Evolutionary conservation across 2,797 vertebrate species (phyloP).

Genomic region (Eupleurogrammus muticus): DNA sequence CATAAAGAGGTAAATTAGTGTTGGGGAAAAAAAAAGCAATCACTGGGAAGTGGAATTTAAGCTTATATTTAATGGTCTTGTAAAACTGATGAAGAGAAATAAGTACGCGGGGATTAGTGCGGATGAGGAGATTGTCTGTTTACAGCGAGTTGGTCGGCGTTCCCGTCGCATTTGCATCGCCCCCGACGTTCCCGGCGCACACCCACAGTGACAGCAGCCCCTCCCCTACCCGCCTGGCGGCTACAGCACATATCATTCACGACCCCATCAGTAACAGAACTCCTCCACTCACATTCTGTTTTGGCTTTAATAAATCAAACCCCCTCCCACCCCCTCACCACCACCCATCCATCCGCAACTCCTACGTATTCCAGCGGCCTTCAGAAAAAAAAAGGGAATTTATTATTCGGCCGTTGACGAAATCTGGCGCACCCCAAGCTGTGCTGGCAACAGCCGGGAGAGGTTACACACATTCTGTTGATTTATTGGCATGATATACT

Average conservation of each 20-base stretch:
- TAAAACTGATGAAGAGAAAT: constrained; percentile 46
- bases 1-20: constrained; percentile 27
- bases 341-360: too few species aligned
- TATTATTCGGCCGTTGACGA: constrained; percentile 76
- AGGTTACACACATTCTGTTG: constrained; percentile 74
- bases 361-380: constrained; percentile 72
- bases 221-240: constrained; percentile 49
- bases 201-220: constrained; percentile 68
- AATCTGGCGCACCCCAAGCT: constrained; percentile 69
- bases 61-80: constrained; percentile 17
- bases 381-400: constrained; percentile 62
- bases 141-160: constrained; percentile 31
- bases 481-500: constrained; percentile 77
- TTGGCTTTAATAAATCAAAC: constrained; percentile 76
- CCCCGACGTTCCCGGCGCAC: constrained; percentile 25
- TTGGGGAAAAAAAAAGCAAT: constrained; percentile 26
- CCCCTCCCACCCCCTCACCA: too few species aligned
- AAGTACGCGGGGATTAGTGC: constrained; percentile 53
- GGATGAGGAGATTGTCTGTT: constrained; percentile 45
- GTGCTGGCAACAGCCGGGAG: constrained; percentile 54
- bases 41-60: constrained; percentile 27
- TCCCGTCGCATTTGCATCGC: constrained; percentile 61
- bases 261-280: constrained; percentile 66
- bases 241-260: constrained; percentile 69
- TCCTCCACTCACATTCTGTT: constrained; percentile 68